Percentiles rank a stretch among this genome's conserved stretches.
Evolutionary conservation across 2,888 invertebrate species (phyloP).

Genomic region (Octonoba sinensis): DNA sequence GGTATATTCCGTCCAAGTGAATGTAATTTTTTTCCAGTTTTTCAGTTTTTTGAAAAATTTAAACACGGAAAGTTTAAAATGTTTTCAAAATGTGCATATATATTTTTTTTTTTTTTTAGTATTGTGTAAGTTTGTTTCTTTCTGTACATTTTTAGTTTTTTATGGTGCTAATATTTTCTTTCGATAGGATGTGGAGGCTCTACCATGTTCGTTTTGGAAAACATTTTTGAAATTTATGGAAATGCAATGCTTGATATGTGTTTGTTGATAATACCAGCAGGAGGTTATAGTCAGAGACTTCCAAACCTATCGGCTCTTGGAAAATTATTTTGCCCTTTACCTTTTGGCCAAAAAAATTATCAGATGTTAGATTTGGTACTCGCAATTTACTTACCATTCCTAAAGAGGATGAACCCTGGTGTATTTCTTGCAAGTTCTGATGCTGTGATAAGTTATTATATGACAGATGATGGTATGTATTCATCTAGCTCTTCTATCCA

Average conservation of each 20-base stretch:
- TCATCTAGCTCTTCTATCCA: too few relatives aligned
- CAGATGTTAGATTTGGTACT: conserved; percentile 73
- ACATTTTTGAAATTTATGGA: conserved; percentile 69
- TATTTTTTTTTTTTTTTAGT: too few relatives aligned
- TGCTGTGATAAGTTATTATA: conserved; percentile 71
- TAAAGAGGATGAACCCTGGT: conserved; percentile 71
- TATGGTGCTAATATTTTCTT: background rate
- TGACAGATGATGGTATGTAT: conserved; percentile 38
- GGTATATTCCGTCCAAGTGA: too few relatives aligned
- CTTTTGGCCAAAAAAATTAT: conserved; percentile 67
- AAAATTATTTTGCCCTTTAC: conserved; percentile 72
- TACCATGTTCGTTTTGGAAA: conserved; percentile 70
- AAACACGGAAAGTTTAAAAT: background rate
- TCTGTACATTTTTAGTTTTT: background rate
- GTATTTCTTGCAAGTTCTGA: conserved; percentile 72
- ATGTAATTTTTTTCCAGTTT: background rate
- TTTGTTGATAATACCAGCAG: conserved; percentile 72
- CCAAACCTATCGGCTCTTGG: conserved; percentile 73
- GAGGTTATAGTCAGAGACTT: conserved; percentile 73
- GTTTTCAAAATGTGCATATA: too few relatives aligned
- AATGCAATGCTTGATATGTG: conserved; percentile 68
- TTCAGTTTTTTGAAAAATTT: background rate
- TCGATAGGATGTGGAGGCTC: conserved; percentile 72
- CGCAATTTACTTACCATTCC: conserved; percentile 72
- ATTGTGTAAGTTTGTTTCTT: background rate